phyloP scores from a whole-genome alignment of 2,797 vertebrate species.

The Phrynocephalus vlangalii region DNA sequence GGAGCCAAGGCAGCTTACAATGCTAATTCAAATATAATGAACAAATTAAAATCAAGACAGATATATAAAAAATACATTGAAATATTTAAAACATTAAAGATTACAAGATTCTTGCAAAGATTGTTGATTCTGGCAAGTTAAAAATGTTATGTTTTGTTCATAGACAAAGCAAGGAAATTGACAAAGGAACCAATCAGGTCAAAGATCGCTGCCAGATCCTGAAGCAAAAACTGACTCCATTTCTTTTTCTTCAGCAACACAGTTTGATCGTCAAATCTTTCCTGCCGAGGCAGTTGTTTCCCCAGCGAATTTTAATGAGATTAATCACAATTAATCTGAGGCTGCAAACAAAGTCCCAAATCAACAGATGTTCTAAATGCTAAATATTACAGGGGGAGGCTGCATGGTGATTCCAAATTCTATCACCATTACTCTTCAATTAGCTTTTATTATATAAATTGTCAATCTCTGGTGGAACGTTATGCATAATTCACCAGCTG shows the following conservation, averaged over 20 bases:
- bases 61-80: no score
- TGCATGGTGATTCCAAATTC: not conserved
- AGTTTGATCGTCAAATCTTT: accelerated
- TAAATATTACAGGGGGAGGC: not conserved
- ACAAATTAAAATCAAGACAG: no score
- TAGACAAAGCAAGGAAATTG: accelerated
- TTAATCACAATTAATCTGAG: conserved; percentile 5
- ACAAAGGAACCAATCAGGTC: accelerated
- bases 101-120: not conserved
- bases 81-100: no score
- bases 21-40: no score
- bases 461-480: conserved; percentile 13
- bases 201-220: not conserved
- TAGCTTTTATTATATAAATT: conserved; percentile 21
- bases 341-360: conserved; percentile 23
- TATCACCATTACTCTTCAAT: not conserved
- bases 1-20: no score
- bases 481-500: not conserved
- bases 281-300: conserved; percentile 1
- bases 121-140: not conserved
- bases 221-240: not conserved
- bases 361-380: not conserved
- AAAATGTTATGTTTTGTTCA: not conserved
- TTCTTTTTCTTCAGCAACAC: not conserved
- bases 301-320: not conserved